Conservation (phyloP, 2,888 invertebrate genomes). For the Volucella zonaria region DNA sequence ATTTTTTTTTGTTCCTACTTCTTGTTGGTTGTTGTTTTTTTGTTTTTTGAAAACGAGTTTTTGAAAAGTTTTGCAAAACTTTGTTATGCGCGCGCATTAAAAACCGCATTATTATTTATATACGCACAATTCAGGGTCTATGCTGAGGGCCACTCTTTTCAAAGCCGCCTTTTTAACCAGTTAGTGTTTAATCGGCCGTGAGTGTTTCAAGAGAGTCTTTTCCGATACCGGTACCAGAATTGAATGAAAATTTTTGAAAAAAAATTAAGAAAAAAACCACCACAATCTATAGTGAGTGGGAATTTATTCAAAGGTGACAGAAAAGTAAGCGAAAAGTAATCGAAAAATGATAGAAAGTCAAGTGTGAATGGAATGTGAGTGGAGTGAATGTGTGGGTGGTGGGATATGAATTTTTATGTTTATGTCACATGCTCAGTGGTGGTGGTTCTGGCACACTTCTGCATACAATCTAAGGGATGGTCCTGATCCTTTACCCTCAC, state of each 20-base stretch:
- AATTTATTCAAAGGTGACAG: constrained; percentile 68
- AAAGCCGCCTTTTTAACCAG: constrained; percentile 71
- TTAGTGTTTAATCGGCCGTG: constrained; percentile 74
- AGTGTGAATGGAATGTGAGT: neutral
- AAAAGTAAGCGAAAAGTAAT: constrained; percentile 39
- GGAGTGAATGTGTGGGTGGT: constrained; percentile 32
- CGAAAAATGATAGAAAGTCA: neutral
- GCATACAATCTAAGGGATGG: constrained; percentile 59
- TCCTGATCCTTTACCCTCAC: constrained; percentile 25
- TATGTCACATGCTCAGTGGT: constrained; percentile 56
- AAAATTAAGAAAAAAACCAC: neutral
- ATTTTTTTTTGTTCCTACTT: constrained; percentile 69
- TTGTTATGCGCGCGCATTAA: constrained; percentile 75
- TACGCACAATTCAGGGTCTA: constrained; percentile 72
- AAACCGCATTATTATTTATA: constrained; percentile 73
- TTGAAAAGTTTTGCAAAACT: constrained; percentile 75
- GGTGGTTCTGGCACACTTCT: constrained; percentile 24
- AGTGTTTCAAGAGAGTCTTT: constrained; percentile 64
- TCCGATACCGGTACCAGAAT: constrained; percentile 11
- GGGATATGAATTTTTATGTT: constrained; percentile 70
- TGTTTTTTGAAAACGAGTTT: constrained; percentile 74
- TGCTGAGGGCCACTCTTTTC: constrained; percentile 69
- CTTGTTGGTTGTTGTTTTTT: constrained; percentile 48
- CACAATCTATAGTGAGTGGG: constrained; percentile 54
- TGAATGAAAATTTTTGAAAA: neutral